Conservation (phyloP, 2,113 vertebrate species). For the Austrofundulus limnaeus region DNA sequence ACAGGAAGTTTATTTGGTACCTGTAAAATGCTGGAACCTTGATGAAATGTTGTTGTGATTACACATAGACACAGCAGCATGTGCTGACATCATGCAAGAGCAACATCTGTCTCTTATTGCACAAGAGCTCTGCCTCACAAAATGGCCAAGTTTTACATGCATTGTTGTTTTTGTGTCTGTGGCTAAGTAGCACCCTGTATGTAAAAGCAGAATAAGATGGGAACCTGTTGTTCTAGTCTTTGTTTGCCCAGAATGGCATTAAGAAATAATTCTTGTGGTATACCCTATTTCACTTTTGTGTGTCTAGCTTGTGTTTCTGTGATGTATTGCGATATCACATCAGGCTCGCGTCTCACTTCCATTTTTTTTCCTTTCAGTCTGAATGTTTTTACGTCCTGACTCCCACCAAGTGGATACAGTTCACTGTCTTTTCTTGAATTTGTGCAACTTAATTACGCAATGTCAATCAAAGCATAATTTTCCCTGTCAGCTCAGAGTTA, state of each 20-base stretch:
- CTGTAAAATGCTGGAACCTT: conserved; percentile 17
- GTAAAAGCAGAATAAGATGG: background rate
- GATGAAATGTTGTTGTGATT: conserved; percentile 44
- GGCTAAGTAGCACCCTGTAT: conserved; percentile 16
- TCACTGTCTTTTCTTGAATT: conserved; percentile 33
- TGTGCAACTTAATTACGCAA: conserved; percentile 37
- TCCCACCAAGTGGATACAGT: conserved; percentile 16
- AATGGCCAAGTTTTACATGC: conserved; percentile 15
- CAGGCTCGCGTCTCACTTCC: too few species aligned
- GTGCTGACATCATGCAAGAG: conserved; percentile 49
- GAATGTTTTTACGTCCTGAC: conserved; percentile 14
- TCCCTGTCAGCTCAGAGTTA: conserved; percentile 26
- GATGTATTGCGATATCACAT: too few species aligned
- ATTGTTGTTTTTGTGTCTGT: conserved; percentile 14
- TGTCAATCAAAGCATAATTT: conserved; percentile 34
- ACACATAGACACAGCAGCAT: conserved; percentile 25
- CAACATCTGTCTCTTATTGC: conserved; percentile 73
- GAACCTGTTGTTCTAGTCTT: background rate
- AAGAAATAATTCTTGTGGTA: too few species aligned
- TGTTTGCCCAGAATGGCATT: background rate
- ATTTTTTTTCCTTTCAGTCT: conserved; percentile 19
- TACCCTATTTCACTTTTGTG: too few species aligned
- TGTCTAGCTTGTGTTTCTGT: too few species aligned
- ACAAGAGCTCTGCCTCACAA: conserved; percentile 22
- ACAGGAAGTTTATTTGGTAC: conserved; percentile 36